Base-by-base conservation (phyloP, 2,113 vertebrate species). In the Tragulus kanchil region DNA sequence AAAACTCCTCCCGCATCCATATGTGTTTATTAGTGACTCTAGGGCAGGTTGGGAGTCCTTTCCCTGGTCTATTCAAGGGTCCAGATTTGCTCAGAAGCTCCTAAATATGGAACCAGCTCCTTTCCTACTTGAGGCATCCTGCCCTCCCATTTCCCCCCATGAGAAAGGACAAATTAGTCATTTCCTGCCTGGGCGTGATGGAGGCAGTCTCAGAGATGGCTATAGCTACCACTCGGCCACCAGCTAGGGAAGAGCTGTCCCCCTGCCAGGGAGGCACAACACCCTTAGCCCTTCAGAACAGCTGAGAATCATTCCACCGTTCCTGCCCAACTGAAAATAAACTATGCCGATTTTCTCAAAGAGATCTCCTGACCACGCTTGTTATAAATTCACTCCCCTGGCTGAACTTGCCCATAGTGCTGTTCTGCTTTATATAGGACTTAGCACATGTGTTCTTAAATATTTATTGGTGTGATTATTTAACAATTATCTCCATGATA, bases 141-240 rank as follows among this genome's bases (percentile, higher is more conserved):
- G 4, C 31, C 1, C 0, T 42, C 16, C 25, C 6, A 10, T 26
- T n/a, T 56, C 28, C 48, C 4, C 71, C 17, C 3, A 1, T 21
- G 31, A 14, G 25, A 64, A 8, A 54, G 61, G 16, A 83, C 31
- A 89, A 42, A 23, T 56, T 8, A 78, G 28, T 81, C 42, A 12
- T 67, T 77, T 95, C 93, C 82, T 61, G 58, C 42, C 17, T 62
- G 28, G 19, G n/a, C 3, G 54, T 62, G 13, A 14, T 42, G 31
- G 10, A 23, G 10, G 13, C 6, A 61, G 4, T 16, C 48, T 64
- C 50, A 86, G 26, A 15, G 14, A 15, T 45, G 90, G 48, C 17
- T 4, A 15, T 21, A 52, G 48, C 17, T 45, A 21, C 54, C 5
- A 5, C 58, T 77, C 0, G 0, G 64, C 58, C 16, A 42, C 23